Conservation (phyloP, 2,797 vertebrate genomes). For the Chelonia mydas region DNA sequence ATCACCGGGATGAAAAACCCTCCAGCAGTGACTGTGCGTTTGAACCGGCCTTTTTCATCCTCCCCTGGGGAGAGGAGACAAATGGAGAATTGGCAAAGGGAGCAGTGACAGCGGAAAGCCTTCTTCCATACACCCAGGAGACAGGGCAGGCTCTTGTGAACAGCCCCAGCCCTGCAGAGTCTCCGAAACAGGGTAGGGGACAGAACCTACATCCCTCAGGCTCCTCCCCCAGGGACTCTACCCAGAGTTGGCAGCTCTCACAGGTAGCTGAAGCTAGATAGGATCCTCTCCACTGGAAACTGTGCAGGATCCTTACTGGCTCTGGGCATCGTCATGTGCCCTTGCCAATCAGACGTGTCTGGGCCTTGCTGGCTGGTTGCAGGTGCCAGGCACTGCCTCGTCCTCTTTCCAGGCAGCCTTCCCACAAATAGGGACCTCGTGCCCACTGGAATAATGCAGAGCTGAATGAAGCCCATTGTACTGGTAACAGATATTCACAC, state of each 20-base stretch:
- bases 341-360: not conserved
- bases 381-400: not conserved
- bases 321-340: not conserved
- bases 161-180: not conserved
- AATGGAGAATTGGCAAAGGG: not conserved
- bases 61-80: slow-evolving; percentile 76
- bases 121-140: not conserved
- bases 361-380: not conserved
- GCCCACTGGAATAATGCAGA: not conserved
- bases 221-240: not conserved
- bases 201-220: accelerated
- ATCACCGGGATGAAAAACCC: slow-evolving; percentile 86
- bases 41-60: slow-evolving; percentile 87
- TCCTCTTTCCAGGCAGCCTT: not conserved
- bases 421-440: not conserved
- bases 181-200: not conserved
- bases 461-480: not conserved
- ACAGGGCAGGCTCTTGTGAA: not conserved
- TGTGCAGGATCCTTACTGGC: not conserved
- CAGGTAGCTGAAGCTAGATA: not conserved
- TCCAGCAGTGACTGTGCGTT: slow-evolving; percentile 82
- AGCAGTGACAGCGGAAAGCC: not conserved
- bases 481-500: not conserved
- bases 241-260: not conserved
- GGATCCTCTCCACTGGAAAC: not conserved